A percentile compares a stretch with the other conserved stretches of the same genome.
These are phyloP conservation scores for Harpegnathos saltator DNA, from an alignment of 1,140 invertebrate species.

Conservation along the genomic window DNA sequence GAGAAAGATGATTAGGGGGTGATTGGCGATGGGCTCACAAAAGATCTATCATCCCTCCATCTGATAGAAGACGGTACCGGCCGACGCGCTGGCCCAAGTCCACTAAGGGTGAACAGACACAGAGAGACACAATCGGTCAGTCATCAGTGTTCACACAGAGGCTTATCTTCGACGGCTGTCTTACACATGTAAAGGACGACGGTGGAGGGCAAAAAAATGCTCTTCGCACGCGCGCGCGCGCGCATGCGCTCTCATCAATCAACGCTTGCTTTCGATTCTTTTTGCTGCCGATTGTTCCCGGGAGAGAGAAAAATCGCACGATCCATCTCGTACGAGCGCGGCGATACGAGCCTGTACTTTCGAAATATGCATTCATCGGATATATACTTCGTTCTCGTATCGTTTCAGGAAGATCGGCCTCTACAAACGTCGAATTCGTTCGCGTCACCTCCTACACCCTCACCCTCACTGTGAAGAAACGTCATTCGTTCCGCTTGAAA, in stretches of 20 bases:
- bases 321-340: background rate
- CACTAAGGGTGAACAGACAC: slow-evolving; percentile 85
- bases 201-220: slow-evolving; percentile 40
- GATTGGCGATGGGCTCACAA: slow-evolving; percentile 84
- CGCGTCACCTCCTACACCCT: slow-evolving; percentile 42
- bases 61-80: slow-evolving; percentile 86
- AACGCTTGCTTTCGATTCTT: background rate
- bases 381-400: no score
- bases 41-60: slow-evolving; percentile 86
- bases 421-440: background rate
- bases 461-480: slow-evolving; percentile 41
- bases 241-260: background rate
- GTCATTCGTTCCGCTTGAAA: slow-evolving; percentile 22
- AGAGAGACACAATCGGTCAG: slow-evolving; percentile 81
- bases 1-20: slow-evolving; percentile 78
- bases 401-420: no score
- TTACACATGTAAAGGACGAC: slow-evolving; percentile 43
- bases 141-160: slow-evolving; percentile 64
- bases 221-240: background rate
- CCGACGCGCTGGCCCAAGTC: slow-evolving; percentile 86
- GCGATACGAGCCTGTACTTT: no score
- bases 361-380: no score
- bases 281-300: background rate
- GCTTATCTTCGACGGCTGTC: slow-evolving; percentile 25
- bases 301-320: background rate